Conservation (phyloP, 2,113 vertebrate species). For the Clarias gariepinus region DNA sequence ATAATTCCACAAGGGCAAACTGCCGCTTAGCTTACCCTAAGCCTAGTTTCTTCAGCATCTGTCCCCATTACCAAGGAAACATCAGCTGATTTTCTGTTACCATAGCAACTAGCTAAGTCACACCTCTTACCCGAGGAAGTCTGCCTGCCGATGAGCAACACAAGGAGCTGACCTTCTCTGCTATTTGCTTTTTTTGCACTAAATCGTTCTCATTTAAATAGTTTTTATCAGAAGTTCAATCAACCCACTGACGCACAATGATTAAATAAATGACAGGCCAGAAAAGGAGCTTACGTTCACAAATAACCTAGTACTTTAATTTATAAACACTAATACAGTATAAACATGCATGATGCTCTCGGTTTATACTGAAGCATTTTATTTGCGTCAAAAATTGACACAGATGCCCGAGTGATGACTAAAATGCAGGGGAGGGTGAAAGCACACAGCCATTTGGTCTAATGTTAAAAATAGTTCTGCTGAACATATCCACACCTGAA, state of each 20-base stretch:
- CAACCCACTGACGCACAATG: background rate
- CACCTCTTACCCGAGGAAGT: constrained; percentile 39
- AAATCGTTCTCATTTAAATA: constrained; percentile 11
- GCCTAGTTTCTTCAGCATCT: constrained; percentile 59
- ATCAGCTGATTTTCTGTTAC: constrained; percentile 60
- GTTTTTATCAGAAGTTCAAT: background rate
- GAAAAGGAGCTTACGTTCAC: background rate
- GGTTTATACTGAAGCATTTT: background rate
- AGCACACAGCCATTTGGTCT: constrained; percentile 11
- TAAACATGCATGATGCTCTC: background rate
- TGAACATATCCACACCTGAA: constrained; percentile 41
- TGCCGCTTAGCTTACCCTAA: constrained; percentile 38
- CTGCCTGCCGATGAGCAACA: constrained; percentile 22
- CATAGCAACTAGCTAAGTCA: constrained; percentile 57
- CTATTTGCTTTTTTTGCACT: constrained; percentile 22
- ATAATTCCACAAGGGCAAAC: constrained; percentile 24
- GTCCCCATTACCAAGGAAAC: constrained; percentile 62
- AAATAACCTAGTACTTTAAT: background rate
- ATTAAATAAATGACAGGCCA: background rate
- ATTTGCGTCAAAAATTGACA: constrained; percentile 2
- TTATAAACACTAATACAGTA: background rate
- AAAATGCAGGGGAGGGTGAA: constrained; percentile 17
- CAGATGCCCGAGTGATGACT: constrained; percentile 1
- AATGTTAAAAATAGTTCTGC: constrained; percentile 34
- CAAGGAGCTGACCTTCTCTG: constrained; percentile 49